These are phyloP conservation scores for Palythoa heliodiscus DNA, from an alignment of 92 coral and sea anemone species.

Conservation along the genomic window DNA sequence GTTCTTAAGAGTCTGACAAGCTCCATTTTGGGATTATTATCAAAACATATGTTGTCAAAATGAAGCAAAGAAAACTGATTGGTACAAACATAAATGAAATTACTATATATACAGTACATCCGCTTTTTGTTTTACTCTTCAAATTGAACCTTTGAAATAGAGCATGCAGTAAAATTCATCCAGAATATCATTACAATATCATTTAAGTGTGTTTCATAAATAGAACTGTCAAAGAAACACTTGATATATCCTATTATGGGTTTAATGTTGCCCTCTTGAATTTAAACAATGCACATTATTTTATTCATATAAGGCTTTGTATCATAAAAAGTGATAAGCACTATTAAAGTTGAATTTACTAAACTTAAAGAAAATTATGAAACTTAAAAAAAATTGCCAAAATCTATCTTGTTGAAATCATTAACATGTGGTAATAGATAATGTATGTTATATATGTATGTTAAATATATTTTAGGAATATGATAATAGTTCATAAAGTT, in stretches of 20 bases:
- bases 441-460: no score
- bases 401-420: not conserved
- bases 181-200: not conserved
- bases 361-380: not conserved
- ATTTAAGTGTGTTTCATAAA: not conserved
- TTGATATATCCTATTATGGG: not conserved
- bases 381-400: not conserved
- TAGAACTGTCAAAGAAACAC: not conserved
- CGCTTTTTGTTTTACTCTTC: not conserved
- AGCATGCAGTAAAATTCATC: not conserved
- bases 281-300: not conserved
- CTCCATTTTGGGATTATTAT: not conserved
- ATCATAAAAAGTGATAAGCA: not conserved
- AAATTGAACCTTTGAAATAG: not conserved
- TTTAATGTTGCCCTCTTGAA: not conserved
- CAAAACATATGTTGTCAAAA: not conserved
- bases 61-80: not conserved
- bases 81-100: not conserved
- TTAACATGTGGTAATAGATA: no score
- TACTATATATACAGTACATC: not conserved
- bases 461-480: no score
- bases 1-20: not conserved
- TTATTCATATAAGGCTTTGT: no score
- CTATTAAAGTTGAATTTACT: not conserved
- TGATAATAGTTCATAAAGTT: no score